A percentile compares a stretch with the other conserved stretches of the same genome.
Conservation (phyloP, 2,888 invertebrate species). For the Actias luna region DNA sequence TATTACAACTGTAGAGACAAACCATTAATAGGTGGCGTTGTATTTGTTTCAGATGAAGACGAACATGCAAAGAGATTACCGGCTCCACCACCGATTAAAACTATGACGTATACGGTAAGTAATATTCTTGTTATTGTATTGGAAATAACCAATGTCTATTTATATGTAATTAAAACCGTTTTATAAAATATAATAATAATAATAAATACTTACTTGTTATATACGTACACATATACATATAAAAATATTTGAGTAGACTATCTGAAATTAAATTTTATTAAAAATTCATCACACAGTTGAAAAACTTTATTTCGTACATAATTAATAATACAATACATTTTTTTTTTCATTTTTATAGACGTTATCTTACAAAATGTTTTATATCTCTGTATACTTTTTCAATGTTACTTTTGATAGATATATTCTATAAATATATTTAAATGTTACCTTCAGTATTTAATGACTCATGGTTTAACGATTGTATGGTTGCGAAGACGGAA, state of each 20-base stretch:
- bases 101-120: conserved; percentile 89
- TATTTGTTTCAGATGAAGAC: conserved; percentile 82
- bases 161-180: neutral
- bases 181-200: neutral
- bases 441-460: neutral
- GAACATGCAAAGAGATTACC: conserved; percentile 85
- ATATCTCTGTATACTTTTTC: neutral
- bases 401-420: too few species aligned
- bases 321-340: neutral
- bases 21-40: conserved; percentile 13
- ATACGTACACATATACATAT: too few species aligned
- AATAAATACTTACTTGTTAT: neutral
- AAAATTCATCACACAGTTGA: neutral
- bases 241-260: neutral
- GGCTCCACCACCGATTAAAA: conserved; percentile 86
- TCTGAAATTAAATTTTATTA: neutral
- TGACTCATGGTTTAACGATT: neutral
- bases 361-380: neutral
- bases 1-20: neutral
- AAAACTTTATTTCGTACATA: neutral
- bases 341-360: neutral
- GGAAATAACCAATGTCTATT: conserved; percentile 2
- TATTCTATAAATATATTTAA: too few species aligned
- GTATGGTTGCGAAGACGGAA: conserved; percentile 16
- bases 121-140: neutral